Evolutionary conservation across 2,113 vertebrate species (phyloP), one percentile per base, ranked within the genome.

Genomic region (Bujurquina vittata): DNA sequence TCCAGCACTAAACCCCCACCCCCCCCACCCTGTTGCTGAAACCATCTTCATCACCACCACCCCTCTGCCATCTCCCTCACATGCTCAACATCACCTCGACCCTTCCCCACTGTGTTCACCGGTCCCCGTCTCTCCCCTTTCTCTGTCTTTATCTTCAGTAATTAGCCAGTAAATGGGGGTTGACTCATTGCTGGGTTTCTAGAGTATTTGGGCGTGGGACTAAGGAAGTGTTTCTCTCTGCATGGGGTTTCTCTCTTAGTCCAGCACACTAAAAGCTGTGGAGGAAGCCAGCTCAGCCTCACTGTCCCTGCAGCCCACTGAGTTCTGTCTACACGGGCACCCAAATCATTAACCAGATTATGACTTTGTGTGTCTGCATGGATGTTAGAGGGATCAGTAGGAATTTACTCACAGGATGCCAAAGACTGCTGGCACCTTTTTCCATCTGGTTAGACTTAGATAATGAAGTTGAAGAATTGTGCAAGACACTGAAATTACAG

Each of bases 291-390:
- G 90, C 92, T 92, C 91, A 92, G 92, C 86, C 92, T 88, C 69
- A 90, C 91, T 92, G 93, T 94, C 93, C 93, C 91, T 89, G 78
- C 92, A 89, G 89, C 93, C 93, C 91, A 84, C 92, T 92, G 93
- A 89, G 92, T 83, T 62, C 85, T 26, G 92, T 93, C 92, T 93
- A 72, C 84, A 54, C 72, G 74, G 61, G 84, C 84, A 80, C 83
- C 77, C 84, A 84, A 89, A 91, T 93, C 89, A 92, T 93, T 91
- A 91, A 90, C 89, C 81, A 88, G 85, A 87, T 92, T 87, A 90
- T 87, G 75, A 89, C 85, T 79, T 22, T 55, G 86, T 77, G 58
- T 67, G 60, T 83, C 76, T 83, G 74, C 58, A 40, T 59, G 67
- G 69, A 77, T 75, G 84, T 33, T 77, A 78, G 65, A 61, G 29